Conservation (phyloP, 2,113 vertebrate species). For the Pelecanus crispus region DNA sequence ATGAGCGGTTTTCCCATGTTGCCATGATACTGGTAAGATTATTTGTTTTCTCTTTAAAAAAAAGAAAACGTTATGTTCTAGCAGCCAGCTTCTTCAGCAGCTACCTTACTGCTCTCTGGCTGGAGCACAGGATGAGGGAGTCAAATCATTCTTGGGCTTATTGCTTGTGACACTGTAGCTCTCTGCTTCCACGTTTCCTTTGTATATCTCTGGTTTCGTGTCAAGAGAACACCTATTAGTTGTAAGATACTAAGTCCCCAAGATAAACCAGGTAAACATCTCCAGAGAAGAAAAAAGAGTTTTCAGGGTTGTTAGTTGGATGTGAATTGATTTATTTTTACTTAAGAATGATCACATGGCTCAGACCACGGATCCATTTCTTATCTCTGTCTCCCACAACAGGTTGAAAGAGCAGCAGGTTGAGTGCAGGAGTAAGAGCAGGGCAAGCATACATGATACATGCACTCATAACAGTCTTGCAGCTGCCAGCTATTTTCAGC, state of each 20-base stretch:
- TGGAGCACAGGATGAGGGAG: background rate
- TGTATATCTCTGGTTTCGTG: background rate
- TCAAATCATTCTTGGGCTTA: background rate
- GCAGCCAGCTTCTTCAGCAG: background rate
- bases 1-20: constrained; percentile 95
- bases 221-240: background rate
- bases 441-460: background rate
- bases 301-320: background rate
- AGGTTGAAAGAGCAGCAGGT: background rate
- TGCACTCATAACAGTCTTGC: background rate
- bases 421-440: background rate
- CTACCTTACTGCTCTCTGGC: background rate
- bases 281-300: background rate
- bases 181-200: background rate
- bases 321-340: background rate
- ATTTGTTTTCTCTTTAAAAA: background rate
- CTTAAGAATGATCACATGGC: background rate
- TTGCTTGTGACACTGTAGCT: background rate
- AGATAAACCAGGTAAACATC: background rate
- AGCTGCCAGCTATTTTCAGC: background rate
- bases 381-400: background rate
- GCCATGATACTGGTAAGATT: constrained; percentile 94
- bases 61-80: background rate
- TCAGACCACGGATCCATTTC: background rate
- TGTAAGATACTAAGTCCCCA: background rate